A percentile compares a stretch with the other conserved stretches of the same genome.
Evolutionary conservation across 2,797 vertebrate species (phyloP).

Genomic region (Taenioides sp.): DNA sequence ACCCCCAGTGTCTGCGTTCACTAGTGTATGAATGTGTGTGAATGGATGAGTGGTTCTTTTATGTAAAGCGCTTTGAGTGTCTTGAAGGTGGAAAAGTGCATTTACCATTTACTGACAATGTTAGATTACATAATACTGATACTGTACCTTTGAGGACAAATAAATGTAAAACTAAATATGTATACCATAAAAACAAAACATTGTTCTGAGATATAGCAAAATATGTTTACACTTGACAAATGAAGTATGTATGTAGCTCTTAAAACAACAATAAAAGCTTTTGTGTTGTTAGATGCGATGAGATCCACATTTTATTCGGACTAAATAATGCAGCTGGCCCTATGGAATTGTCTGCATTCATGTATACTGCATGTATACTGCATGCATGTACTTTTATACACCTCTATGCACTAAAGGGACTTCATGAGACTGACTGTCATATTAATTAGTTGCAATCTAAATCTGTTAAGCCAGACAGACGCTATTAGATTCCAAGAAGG

Average conservation of each 20-base stretch:
- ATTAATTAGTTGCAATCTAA: conserved; percentile 8
- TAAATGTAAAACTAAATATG: not conserved
- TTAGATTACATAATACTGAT: too few relatives aligned
- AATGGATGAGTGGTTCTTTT: too few relatives aligned
- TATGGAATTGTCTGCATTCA: not conserved
- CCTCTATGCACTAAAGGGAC: not conserved
- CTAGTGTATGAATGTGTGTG: too few relatives aligned
- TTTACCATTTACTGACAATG: too few relatives aligned
- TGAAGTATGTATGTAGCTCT: not conserved
- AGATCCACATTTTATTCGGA: not conserved
- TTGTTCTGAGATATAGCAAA: not conserved
- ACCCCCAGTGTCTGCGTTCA: too few relatives aligned
- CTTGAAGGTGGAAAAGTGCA: too few relatives aligned
- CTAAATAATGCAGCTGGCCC: not conserved
- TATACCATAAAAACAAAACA: not conserved
- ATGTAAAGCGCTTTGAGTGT: too few relatives aligned
- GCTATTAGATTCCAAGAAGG: not conserved
- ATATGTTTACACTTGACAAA: too few relatives aligned
- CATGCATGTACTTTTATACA: not conserved
- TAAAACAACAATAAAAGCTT: not conserved
- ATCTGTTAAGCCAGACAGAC: not conserved
- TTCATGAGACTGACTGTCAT: not conserved
- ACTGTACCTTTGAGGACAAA: not conserved
- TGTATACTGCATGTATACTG: not conserved
- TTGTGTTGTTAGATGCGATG: not conserved